A percentile compares a stretch with the other conserved stretches of the same genome.
These are phyloP conservation scores for Phyllotreta striolata DNA, from an alignment of 2,888 invertebrate genomes.

Conservation along the genomic window DNA sequence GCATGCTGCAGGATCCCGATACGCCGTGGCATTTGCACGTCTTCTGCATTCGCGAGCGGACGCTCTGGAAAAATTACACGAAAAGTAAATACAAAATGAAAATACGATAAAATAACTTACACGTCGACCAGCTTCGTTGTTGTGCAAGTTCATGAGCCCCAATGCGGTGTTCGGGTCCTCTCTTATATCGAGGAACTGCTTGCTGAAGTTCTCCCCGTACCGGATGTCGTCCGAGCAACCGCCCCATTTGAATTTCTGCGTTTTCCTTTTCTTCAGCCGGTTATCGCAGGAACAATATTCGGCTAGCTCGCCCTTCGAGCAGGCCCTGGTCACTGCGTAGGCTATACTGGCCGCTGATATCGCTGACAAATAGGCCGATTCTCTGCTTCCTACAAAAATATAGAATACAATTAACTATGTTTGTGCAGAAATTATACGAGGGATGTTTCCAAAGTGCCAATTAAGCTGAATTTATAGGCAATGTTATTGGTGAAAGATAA, in stretches of 20 bases:
- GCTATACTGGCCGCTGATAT: conserved; percentile 90
- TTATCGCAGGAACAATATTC: conserved; percentile 87
- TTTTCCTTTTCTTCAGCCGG: conserved; percentile 64
- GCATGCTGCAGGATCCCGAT: conserved; percentile 89
- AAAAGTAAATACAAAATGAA: no score
- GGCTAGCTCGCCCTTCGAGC: conserved; percentile 84
- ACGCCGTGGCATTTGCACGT: conserved; percentile 95
- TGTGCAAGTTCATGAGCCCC: conserved; percentile 89
- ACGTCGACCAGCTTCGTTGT: conserved; percentile 90
- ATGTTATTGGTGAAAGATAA: no score
- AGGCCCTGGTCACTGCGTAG: conserved; percentile 86
- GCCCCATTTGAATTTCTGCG: conserved; percentile 89
- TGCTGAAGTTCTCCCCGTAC: conserved; percentile 85
- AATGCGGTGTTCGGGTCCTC: conserved; percentile 77
- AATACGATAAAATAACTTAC: conserved; percentile 61
- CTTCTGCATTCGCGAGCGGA: conserved; percentile 81
- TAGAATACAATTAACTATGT: conserved; percentile 19
- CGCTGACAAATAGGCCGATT: conserved; percentile 89
- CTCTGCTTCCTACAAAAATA: conserved; percentile 89
- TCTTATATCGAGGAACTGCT: conserved; percentile 84
- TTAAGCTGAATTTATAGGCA: no score
- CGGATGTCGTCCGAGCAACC: conserved; percentile 92
- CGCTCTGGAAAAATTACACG: conserved; percentile 62
- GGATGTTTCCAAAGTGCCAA: no score
- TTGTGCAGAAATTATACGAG: background rate